These are phyloP conservation scores for Byasa hedistus DNA, from an alignment of 2,888 invertebrate genomes.

Conservation along the genomic window DNA sequence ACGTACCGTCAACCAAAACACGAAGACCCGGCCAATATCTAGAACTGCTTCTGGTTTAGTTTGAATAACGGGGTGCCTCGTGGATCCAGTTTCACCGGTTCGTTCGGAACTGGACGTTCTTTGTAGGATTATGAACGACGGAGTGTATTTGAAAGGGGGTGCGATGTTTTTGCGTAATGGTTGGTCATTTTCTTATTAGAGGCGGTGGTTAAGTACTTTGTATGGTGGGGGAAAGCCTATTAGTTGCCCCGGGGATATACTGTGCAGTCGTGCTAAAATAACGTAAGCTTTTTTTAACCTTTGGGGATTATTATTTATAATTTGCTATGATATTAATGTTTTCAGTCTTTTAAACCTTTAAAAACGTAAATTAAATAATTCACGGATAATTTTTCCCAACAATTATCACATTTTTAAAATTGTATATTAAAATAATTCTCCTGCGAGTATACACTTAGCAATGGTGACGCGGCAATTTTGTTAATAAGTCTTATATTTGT, in stretches of 20 bases:
- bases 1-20: conserved; percentile 48
- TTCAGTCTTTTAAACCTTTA: too few relatives aligned
- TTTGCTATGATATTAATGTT: too few relatives aligned
- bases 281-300: background rate
- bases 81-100: conserved; percentile 44
- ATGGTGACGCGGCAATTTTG: too few relatives aligned
- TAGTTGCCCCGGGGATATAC: conserved; percentile 11
- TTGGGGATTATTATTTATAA: background rate
- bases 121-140: conserved; percentile 68
- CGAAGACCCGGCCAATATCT: conserved; percentile 48
- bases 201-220: conserved; percentile 44
- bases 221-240: conserved; percentile 37
- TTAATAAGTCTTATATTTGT: too few relatives aligned
- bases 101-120: conserved; percentile 69
- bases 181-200: conserved; percentile 53
- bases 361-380: too few relatives aligned
- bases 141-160: conserved; percentile 58
- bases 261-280: background rate
- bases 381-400: too few relatives aligned
- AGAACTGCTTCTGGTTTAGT: conserved; percentile 29
- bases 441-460: too few relatives aligned
- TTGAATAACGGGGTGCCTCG: conserved; percentile 34
- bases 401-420: too few relatives aligned
- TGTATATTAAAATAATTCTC: too few relatives aligned
- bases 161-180: conserved; percentile 74